Percentiles rank a stretch among this genome's conserved stretches.
These are phyloP conservation scores for Stichopus horrens DNA, from an alignment of 53 echinoderm and acorn worm species.

Conservation along the genomic window DNA sequence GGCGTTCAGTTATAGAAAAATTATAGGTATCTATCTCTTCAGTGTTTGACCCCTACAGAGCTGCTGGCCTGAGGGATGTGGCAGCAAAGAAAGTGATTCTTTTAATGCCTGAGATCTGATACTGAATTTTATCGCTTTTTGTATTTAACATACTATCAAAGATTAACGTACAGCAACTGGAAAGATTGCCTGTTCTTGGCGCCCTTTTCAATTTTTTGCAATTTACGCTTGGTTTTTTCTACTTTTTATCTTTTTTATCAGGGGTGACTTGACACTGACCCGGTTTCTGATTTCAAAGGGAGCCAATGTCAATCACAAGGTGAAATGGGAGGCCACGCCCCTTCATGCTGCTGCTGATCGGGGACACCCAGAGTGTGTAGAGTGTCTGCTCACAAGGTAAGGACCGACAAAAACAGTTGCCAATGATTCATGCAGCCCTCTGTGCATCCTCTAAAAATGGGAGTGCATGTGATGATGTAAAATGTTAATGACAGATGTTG, in stretches of 20 bases:
- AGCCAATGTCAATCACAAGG: conserved; percentile 40
- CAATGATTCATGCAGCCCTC: too few relatives aligned
- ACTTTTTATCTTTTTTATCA: not conserved
- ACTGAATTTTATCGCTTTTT: too few relatives aligned
- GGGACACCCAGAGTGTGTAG: conserved; percentile 9
- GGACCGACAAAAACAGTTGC: not conserved
- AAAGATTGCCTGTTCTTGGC: not conserved
- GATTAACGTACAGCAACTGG: not conserved
- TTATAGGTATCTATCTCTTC: too few relatives aligned
- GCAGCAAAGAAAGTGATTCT: not conserved
- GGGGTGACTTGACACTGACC: conserved; percentile 5
- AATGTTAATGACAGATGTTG: too few relatives aligned
- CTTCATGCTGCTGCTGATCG: conserved; percentile 33
- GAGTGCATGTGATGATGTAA: too few relatives aligned
- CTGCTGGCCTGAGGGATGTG: not conserved
- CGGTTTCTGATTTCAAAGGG: conserved; percentile 23
- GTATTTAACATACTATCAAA: too few relatives aligned
- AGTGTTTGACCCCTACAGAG: too few relatives aligned
- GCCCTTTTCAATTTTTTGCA: not conserved
- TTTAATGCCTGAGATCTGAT: too few relatives aligned
- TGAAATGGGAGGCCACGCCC: conserved; percentile 33
- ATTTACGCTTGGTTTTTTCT: not conserved
- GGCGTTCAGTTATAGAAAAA: too few relatives aligned
- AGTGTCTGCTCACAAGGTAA: conserved; percentile 32
- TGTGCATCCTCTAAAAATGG: too few relatives aligned